A percentile compares a stretch with the other conserved stretches of the same genome.
phyloP scores from a whole-genome alignment of 2,888 invertebrate species.

The Cephus spinipes region DNA sequence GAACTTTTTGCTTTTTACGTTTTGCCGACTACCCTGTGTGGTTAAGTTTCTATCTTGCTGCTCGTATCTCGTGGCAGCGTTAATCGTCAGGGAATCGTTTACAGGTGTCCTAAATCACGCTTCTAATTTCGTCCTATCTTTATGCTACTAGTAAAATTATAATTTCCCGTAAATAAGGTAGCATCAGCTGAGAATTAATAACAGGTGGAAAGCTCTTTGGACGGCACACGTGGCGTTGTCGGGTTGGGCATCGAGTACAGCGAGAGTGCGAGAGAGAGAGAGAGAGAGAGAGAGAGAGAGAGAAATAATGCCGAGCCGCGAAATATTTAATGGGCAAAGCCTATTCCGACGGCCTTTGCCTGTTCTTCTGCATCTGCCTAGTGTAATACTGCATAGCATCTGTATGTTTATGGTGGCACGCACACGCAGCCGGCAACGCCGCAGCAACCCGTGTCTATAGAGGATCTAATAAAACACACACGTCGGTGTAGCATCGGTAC shows the following conservation, averaged over 20 bases:
- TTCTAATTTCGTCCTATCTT: constrained; percentile 56
- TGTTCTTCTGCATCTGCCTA: too few species aligned
- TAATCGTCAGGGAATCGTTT: too few species aligned
- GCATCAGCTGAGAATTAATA: constrained; percentile 24
- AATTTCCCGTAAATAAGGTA: constrained; percentile 37
- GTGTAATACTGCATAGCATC: not conserved
- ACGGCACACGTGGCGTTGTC: not conserved
- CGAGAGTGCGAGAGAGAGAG: not conserved
- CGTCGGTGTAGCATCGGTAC: too few species aligned
- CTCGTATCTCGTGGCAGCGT: too few species aligned
- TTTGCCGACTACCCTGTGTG: too few species aligned
- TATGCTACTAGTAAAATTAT: constrained; percentile 53
- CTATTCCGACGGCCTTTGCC: constrained; percentile 1
- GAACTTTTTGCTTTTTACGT: too few species aligned
- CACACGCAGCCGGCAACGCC: not conserved
- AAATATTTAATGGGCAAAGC: constrained; percentile 12
- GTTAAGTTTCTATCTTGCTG: too few species aligned
- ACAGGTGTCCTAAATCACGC: constrained; percentile 45
- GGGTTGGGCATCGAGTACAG: not conserved
- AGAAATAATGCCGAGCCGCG: not conserved
- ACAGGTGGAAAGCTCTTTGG: constrained; percentile 17
- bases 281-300: not conserved
- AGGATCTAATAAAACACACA: too few species aligned
- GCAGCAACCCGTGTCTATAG: not conserved
- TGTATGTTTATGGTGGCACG: not conserved